phyloP scores from a whole-genome alignment of 2,888 invertebrate genomes.

The Nemurella pictetii region DNA sequence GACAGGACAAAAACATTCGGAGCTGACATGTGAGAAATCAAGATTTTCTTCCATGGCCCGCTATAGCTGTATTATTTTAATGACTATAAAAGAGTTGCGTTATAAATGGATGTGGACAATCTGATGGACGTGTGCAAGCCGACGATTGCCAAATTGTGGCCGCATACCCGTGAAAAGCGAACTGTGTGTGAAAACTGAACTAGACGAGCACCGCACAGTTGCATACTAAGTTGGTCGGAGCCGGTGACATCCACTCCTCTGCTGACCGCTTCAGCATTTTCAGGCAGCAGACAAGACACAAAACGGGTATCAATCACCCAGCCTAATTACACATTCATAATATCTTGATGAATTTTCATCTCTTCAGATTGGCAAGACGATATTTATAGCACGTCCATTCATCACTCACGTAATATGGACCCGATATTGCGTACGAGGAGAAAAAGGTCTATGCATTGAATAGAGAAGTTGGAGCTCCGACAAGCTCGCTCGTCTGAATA shows the following conservation, averaged over 20 bases:
- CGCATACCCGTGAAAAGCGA: too few relatives aligned
- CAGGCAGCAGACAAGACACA: not conserved
- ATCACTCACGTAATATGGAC: not conserved
- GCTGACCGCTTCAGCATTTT: not conserved
- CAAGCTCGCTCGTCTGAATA: not conserved
- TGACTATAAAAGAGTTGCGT: not conserved
- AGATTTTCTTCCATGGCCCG: not conserved
- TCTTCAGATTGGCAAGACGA: not conserved
- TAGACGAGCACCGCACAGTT: not conserved
- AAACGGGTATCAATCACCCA: not conserved
- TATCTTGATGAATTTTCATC: not conserved
- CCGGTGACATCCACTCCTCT: not conserved
- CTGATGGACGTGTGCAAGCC: not conserved
- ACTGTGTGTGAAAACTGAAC: too few relatives aligned
- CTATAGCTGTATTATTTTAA: not conserved
- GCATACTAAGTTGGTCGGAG: not conserved
- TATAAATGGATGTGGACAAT: not conserved
- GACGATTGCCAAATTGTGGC: not conserved
- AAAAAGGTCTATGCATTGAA: not conserved
- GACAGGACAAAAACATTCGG: not conserved
- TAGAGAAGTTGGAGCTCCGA: not conserved
- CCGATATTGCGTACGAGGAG: not conserved
- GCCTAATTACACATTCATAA: not conserved
- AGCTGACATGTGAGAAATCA: slow-evolving; percentile 2
- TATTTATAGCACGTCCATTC: not conserved